These are phyloP conservation scores for Oreochromis tanganicae DNA, from an alignment of 2,113 vertebrate genomes.

Conservation along the genomic window DNA sequence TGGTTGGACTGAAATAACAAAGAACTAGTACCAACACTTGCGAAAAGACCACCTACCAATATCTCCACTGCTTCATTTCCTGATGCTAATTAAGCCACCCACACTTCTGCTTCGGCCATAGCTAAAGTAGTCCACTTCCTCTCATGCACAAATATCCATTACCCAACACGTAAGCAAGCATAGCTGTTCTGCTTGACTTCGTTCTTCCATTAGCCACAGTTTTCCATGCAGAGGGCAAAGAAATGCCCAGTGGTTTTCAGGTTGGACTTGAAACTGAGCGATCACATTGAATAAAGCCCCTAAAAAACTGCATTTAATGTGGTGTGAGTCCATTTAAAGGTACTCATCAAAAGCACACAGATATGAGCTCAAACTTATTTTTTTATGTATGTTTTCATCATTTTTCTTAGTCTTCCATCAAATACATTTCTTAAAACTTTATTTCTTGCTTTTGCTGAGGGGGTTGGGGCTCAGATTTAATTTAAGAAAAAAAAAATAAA, in stretches of 20 bases:
- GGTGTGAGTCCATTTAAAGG: neutral
- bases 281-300: neutral
- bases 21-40: neutral
- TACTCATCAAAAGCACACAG: neutral
- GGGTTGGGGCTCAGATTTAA: neutral
- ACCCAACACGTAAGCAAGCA: neutral
- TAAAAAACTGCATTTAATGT: neutral
- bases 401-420: neutral
- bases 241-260: neutral
- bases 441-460: neutral
- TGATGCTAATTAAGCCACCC: neutral
- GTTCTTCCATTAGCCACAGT: neutral
- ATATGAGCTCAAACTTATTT: neutral
- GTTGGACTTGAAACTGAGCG: neutral
- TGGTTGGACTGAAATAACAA: neutral
- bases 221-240: neutral
- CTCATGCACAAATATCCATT: neutral
- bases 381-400: neutral
- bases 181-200: neutral
- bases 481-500: neutral
- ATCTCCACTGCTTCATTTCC: neutral
- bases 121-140: slow-evolving; percentile 7
- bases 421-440: neutral
- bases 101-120: neutral
- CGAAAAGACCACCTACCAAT: neutral